These are phyloP conservation scores for Labeo catla DNA, from an alignment of 2,113 vertebrate genomes.

Conservation along the genomic window DNA sequence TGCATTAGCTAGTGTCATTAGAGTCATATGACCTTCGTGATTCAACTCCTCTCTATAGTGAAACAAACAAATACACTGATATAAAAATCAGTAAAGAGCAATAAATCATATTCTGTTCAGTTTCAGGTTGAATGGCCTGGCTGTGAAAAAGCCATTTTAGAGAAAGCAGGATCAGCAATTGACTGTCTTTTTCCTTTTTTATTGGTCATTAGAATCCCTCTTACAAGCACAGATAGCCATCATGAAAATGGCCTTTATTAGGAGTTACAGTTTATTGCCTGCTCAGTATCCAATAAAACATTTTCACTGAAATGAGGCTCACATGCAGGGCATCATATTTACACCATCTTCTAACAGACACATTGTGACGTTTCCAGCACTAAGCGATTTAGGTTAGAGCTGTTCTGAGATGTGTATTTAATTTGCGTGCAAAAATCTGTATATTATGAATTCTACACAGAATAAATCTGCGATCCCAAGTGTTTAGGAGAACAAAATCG, in stretches of 20 bases:
- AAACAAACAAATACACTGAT: constrained; percentile 13
- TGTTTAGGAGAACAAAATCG: background rate
- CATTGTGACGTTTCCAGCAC: background rate
- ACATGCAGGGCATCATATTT: background rate
- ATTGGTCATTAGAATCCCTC: constrained; percentile 35
- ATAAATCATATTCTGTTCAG: constrained; percentile 14
- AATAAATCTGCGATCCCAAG: background rate
- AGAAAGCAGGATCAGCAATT: constrained; percentile 15
- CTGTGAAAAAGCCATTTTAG: background rate
- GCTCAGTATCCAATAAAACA: constrained; percentile 11
- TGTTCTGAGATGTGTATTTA: background rate
- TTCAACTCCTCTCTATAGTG: background rate
- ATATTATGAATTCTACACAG: background rate
- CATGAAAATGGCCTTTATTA: constrained; percentile 11
- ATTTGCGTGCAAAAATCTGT: background rate
- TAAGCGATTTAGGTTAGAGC: background rate
- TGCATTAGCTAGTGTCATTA: constrained; percentile 28
- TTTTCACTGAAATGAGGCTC: background rate
- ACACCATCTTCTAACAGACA: background rate
- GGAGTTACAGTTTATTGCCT: constrained; percentile 15
- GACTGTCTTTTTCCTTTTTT: constrained; percentile 13
- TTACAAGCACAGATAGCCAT: constrained; percentile 22
- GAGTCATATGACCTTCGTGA: constrained; percentile 21
- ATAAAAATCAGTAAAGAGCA: background rate
- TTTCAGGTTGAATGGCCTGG: background rate